phyloP scores from a whole-genome alignment of 2,888 invertebrate species.

The Linnaemya tessellans region DNA sequence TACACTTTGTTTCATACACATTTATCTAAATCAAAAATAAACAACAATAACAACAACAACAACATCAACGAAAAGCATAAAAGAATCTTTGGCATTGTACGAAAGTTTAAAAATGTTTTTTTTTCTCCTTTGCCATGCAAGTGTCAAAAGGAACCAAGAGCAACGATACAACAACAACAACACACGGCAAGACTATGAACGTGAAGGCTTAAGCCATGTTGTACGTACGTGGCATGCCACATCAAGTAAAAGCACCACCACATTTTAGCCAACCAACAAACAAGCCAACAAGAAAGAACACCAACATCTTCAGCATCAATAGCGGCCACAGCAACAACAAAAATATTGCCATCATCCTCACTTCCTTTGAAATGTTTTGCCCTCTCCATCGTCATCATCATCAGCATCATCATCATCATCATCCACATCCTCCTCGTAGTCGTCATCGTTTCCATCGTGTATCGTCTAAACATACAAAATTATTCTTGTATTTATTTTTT shows the following conservation, averaged over 20 bases:
- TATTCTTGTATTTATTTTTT: slow-evolving; percentile 14
- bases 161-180: slow-evolving; percentile 47
- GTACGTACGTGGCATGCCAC: slow-evolving; percentile 36
- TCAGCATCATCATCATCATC: slow-evolving; percentile 41
- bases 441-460: slow-evolving; percentile 57
- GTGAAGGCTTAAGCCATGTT: slow-evolving; percentile 58
- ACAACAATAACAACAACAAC: slow-evolving; percentile 30
- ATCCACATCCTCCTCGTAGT: slow-evolving; percentile 54
- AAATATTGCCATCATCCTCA: slow-evolving; percentile 47
- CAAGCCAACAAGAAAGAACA: slow-evolving; percentile 62
- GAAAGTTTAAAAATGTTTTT: slow-evolving; percentile 35
- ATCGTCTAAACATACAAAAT: slow-evolving; percentile 54
- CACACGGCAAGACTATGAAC: slow-evolving; percentile 38
- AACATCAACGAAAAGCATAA: slow-evolving; percentile 35
- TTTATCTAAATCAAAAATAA: slow-evolving; percentile 67
- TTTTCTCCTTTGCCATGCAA: slow-evolving; percentile 50
- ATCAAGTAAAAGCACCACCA: slow-evolving; percentile 30
- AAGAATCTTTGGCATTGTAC: slow-evolving; percentile 11
- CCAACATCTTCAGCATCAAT: slow-evolving; percentile 41
- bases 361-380: slow-evolving; percentile 62
- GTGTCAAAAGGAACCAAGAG: slow-evolving; percentile 71
- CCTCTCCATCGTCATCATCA: slow-evolving; percentile 58
- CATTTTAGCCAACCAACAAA: slow-evolving; percentile 62
- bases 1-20: slow-evolving; percentile 54
- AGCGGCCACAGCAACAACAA: slow-evolving; percentile 43